Percentiles rank a stretch among this genome's conserved stretches.
Conservation (phyloP, 2,113 vertebrate species). For the Otolemur garnettii region DNA sequence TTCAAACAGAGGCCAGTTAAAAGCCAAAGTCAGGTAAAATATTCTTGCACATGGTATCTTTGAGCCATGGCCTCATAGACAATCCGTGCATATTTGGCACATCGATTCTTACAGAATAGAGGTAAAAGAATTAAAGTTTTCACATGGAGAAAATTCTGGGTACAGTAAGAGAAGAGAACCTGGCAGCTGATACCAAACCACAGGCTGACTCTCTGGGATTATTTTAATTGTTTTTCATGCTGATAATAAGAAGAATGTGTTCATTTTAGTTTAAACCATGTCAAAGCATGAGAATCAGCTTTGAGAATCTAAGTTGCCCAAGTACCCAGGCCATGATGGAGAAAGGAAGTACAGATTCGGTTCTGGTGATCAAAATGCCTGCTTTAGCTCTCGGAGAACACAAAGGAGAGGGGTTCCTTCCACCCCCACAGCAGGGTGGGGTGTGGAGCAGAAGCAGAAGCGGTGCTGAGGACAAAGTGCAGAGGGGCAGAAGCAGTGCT, state of each 20-base stretch:
- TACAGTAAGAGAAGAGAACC: conserved; percentile 57
- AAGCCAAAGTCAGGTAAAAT: not conserved
- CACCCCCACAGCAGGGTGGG: not conserved
- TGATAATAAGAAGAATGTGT: conserved; percentile 73
- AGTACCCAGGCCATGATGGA: conserved; percentile 24
- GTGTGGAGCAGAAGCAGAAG: not conserved
- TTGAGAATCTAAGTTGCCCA: conserved; percentile 59
- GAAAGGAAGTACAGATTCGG: not conserved
- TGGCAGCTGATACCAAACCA: conserved; percentile 75
- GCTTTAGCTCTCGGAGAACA: not conserved
- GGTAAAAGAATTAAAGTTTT: conserved; percentile 45
- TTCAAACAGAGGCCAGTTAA: not conserved
- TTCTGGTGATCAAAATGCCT: not conserved
- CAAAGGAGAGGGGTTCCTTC: not conserved
- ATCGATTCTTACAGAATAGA: not conserved
- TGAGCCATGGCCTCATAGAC: not conserved
- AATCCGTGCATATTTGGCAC: not conserved
- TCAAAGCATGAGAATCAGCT: conserved; percentile 65
- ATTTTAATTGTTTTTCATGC: conserved; percentile 82
- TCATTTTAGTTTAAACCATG: conserved; percentile 68
- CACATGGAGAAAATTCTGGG: conserved; percentile 47
- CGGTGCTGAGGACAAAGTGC: not conserved
- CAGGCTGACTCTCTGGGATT: conserved; percentile 72
- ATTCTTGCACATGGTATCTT: not conserved
- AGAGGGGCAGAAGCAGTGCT: not conserved